Evolutionary conservation across 2,113 vertebrate genomes (phyloP).

Genomic region (Elanus axillaris): DNA sequence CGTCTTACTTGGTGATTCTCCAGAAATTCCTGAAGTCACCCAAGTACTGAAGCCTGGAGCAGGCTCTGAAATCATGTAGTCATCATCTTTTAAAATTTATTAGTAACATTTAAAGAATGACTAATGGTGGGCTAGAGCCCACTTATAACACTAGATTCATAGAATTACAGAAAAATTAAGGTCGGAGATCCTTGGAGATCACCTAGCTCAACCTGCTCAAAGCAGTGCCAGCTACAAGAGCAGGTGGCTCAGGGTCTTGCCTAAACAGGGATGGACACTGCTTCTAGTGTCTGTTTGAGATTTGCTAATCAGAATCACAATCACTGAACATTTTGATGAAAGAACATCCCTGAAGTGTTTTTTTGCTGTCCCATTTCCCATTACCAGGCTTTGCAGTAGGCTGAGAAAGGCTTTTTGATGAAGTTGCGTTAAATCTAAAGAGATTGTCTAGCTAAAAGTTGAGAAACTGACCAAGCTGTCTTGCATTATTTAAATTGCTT

Average conservation of each 20-base stretch:
- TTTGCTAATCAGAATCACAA: not conserved
- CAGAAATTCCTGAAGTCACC: not conserved
- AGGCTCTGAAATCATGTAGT: not conserved
- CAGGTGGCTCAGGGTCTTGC: not conserved
- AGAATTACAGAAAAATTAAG: not conserved
- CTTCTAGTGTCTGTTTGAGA: not conserved
- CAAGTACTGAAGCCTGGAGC: not conserved
- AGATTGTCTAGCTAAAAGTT: not conserved
- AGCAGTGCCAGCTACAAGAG: not conserved
- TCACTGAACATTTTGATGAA: not conserved
- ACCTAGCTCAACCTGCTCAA: not conserved
- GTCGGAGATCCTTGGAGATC: not conserved
- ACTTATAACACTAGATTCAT: not conserved
- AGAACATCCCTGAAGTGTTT: not conserved
- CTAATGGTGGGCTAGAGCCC: not conserved
- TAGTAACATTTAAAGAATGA: not conserved
- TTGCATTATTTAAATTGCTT: not conserved
- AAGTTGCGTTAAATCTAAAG: not conserved
- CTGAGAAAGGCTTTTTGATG: not conserved
- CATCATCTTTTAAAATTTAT: not conserved
- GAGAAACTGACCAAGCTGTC: not conserved
- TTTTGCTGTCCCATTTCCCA: not conserved
- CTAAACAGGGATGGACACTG: not conserved
- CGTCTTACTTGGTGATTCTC: not conserved
- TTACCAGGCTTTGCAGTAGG: not conserved